Conservation (phyloP, 2,113 vertebrate genomes). For the Kryptolebias marmoratus region DNA sequence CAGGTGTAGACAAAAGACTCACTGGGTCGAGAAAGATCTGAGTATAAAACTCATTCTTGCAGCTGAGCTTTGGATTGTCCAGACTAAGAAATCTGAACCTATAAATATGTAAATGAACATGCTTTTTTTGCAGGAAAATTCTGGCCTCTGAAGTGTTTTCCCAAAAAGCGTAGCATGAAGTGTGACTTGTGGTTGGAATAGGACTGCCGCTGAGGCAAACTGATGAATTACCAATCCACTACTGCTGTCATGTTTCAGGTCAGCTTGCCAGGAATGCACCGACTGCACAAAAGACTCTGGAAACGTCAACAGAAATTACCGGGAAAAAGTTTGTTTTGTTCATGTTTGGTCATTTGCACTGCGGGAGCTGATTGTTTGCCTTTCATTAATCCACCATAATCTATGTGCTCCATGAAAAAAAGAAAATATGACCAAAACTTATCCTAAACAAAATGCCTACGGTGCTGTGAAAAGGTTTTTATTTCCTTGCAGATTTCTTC, state of each 20-base stretch:
- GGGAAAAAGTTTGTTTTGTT: constrained; percentile 27
- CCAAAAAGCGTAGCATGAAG: constrained; percentile 36
- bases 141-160: constrained; percentile 48
- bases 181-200: constrained; percentile 41
- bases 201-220: constrained; percentile 29
- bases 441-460: too few relatives aligned
- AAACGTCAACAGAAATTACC: constrained; percentile 33
- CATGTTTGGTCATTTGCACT: constrained; percentile 42
- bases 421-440: background rate
- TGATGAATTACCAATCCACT: constrained; percentile 56
- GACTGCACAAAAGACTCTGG: constrained; percentile 37
- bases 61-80: constrained; percentile 35
- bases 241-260: constrained; percentile 62
- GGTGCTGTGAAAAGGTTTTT: too few relatives aligned
- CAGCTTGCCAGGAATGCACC: constrained; percentile 50
- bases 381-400: too few relatives aligned
- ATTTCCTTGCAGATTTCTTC: too few relatives aligned
- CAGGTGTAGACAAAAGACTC: constrained; percentile 39
- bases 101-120: constrained; percentile 16
- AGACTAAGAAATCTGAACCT: constrained; percentile 7
- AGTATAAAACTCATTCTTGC: background rate
- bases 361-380: background rate
- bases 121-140: constrained; percentile 31
- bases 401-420: too few relatives aligned
- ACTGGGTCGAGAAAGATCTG: constrained; percentile 35